phyloP scores from a whole-genome alignment of 2,113 vertebrate genomes.

The Toxostoma redivivum region DNA sequence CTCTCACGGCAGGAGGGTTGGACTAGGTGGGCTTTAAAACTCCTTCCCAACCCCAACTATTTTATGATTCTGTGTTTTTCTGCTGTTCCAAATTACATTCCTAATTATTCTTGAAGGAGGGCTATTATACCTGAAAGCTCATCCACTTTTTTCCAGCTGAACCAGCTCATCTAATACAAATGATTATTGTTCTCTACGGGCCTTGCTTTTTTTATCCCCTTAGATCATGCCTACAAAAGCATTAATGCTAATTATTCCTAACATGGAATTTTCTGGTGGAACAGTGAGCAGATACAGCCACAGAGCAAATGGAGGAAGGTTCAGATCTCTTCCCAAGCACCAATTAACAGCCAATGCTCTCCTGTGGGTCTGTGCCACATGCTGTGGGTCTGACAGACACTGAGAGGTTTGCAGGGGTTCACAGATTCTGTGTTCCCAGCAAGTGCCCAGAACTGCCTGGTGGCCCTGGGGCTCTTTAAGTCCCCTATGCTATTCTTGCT shows the following conservation, averaged over 20 bases:
- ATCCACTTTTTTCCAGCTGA: background rate
- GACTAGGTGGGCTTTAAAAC: background rate
- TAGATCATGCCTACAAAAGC: background rate
- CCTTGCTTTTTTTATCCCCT: background rate
- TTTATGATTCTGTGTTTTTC: background rate
- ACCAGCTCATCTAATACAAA: background rate
- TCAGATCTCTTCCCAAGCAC: background rate
- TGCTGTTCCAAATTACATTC: background rate
- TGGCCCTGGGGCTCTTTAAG: background rate
- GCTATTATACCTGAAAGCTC: background rate
- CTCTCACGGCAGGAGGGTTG: background rate
- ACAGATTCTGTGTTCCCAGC: background rate
- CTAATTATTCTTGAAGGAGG: background rate
- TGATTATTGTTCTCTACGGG: background rate
- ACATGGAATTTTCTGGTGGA: background rate
- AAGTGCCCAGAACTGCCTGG: too few species aligned
- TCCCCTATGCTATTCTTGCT: background rate
- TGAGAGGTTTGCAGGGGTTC: background rate
- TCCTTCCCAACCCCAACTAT: background rate
- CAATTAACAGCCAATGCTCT: background rate
- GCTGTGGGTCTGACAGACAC: background rate
- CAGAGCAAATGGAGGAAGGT: background rate
- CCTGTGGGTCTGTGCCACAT: background rate
- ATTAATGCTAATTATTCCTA: background rate
- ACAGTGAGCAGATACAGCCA: background rate